Percentiles rank a stretch among this genome's conserved stretches.
phyloP scores from a whole-genome alignment of 2,888 invertebrate genomes.

The Bhutanitis thaidina region DNA sequence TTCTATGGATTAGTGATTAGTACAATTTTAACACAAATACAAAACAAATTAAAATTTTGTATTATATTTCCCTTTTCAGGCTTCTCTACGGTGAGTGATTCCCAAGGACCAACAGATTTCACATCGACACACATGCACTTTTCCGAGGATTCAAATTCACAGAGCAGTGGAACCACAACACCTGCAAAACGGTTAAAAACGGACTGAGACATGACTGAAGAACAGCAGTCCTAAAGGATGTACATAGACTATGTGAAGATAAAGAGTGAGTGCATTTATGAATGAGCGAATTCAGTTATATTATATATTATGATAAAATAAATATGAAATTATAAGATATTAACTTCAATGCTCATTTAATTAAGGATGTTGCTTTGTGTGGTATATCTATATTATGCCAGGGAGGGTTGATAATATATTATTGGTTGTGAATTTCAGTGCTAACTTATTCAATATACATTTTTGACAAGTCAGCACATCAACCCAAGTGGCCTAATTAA shows the following conservation, averaged over 20 bases:
- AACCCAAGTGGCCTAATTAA: no score
- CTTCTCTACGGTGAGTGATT: conserved; percentile 94
- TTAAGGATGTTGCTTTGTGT: not conserved
- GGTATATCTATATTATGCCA: not conserved
- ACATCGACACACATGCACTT: conserved; percentile 92
- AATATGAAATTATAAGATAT: not conserved
- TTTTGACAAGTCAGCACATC: no score
- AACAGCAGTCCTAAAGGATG: conserved; percentile 17
- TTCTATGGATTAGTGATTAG: no score
- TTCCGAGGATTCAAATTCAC: conserved; percentile 94
- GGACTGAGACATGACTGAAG: conserved; percentile 71
- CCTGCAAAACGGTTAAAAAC: conserved; percentile 89
- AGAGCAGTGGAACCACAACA: conserved; percentile 87
- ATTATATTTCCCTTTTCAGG: conserved; percentile 71
- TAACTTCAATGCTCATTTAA: conserved; percentile 5
- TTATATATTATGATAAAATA: not conserved
- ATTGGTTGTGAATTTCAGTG: no score
- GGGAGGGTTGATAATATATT: no score
- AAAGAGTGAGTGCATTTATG: conserved; percentile 10
- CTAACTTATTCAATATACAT: no score
- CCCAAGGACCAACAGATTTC: conserved; percentile 92
- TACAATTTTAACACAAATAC: no score
- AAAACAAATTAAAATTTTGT: no score
- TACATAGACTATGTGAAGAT: conserved; percentile 6
- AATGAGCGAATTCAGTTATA: no score